Evolutionary conservation across 1,140 invertebrate genomes (phyloP).

Genomic region (Leptoteleia sp.): DNA sequence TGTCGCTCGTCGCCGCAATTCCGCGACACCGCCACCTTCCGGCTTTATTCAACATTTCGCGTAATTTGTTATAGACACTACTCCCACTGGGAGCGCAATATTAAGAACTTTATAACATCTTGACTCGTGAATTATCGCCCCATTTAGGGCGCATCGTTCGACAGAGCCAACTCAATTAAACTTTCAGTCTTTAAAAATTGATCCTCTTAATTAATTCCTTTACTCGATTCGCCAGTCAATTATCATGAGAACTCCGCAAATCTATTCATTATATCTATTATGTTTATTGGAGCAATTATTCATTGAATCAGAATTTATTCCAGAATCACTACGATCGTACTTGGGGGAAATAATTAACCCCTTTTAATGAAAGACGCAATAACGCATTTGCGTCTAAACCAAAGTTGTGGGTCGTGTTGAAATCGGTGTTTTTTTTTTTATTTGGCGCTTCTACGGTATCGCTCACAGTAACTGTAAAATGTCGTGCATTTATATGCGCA

Average conservation of each 20-base stretch:
- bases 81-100: background rate
- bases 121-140: slow-evolving; percentile 26
- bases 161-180: slow-evolving; percentile 9
- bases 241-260: slow-evolving; percentile 5
- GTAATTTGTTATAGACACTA: slow-evolving; percentile 24
- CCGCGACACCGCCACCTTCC: background rate
- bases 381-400: no score
- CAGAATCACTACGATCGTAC: no score
- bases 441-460: no score
- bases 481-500: no score
- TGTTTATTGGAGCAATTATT: background rate
- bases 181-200: slow-evolving; percentile 17
- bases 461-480: no score
- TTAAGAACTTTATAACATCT: slow-evolving; percentile 36
- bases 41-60: background rate
- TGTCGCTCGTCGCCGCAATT: slow-evolving; percentile 7
- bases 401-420: no score
- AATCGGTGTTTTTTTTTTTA: no score
- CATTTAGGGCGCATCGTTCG: background rate
- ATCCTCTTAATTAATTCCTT: slow-evolving; percentile 32
- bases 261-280: no score
- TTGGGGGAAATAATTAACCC: no score
- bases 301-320: background rate
- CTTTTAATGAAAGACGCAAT: no score
- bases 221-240: slow-evolving; percentile 20